Conservation (phyloP, 2,888 invertebrate genomes). For the Pyrrhia umbra region DNA sequence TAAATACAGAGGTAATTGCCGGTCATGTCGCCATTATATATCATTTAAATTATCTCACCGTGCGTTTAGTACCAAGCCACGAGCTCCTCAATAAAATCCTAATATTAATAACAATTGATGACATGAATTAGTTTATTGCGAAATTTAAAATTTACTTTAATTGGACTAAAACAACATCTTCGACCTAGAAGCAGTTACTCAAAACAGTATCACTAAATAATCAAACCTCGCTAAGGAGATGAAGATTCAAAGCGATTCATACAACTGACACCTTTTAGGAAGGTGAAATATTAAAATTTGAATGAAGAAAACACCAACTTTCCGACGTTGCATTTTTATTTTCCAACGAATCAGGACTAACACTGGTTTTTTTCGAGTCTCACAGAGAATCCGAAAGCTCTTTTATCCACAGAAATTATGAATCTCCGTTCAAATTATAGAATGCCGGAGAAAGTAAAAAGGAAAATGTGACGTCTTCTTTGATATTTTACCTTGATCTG, state of each 20-base stretch:
- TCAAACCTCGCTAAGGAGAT: background rate
- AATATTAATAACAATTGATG: too few relatives aligned
- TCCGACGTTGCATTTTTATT: constrained; percentile 55
- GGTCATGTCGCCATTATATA: too few relatives aligned
- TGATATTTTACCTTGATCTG: constrained; percentile 16
- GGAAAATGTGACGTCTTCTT: constrained; percentile 22
- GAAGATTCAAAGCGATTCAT: constrained; percentile 12
- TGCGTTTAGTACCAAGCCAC: too few relatives aligned
- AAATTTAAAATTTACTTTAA: constrained; percentile 2
- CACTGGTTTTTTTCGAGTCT: constrained; percentile 49
- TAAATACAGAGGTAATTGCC: too few relatives aligned
- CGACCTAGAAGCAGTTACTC: background rate
- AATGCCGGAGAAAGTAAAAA: constrained; percentile 36
- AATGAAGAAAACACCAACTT: constrained; percentile 52
- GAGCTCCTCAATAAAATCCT: too few relatives aligned
- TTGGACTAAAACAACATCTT: background rate
- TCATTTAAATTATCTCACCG: too few relatives aligned
- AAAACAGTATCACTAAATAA: constrained; percentile 3
- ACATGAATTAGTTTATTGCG: too few relatives aligned
- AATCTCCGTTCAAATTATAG: constrained; percentile 54
- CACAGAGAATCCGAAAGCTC: constrained; percentile 39
- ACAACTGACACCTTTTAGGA: constrained; percentile 25
- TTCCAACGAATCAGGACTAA: constrained; percentile 48
- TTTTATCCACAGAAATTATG: constrained; percentile 61
- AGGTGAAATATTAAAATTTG: constrained; percentile 53